phyloP scores from a whole-genome alignment of 2,888 invertebrate genomes.

The Abscondita cerata region DNA sequence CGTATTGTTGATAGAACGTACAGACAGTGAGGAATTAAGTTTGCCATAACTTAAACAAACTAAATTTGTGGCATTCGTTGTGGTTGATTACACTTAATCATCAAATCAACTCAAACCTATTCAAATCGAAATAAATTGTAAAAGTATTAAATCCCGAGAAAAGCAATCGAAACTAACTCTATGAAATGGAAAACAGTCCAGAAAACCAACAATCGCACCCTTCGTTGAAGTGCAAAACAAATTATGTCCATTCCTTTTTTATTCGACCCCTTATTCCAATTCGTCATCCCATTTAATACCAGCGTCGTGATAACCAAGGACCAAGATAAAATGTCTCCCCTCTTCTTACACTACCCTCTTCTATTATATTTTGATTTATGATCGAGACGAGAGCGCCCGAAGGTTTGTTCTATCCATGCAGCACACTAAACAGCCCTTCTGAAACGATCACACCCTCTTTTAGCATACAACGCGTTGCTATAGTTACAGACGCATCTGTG shows the following conservation, averaged over 20 bases:
- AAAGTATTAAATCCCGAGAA: too few species aligned
- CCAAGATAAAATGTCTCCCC: slow-evolving; percentile 29
- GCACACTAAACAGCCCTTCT: slow-evolving; percentile 33
- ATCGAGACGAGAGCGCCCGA: slow-evolving; percentile 37
- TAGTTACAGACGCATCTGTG: slow-evolving; percentile 52
- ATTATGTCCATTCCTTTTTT: slow-evolving; percentile 36
- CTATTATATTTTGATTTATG: slow-evolving; percentile 42
- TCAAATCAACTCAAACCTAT: too few species aligned
- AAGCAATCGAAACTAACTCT: too few species aligned
- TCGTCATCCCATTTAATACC: slow-evolving; percentile 36
- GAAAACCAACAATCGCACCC: slow-evolving; percentile 21
- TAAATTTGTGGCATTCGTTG: too few species aligned
- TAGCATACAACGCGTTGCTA: slow-evolving; percentile 48
- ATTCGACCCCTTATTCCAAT: slow-evolving; percentile 25
- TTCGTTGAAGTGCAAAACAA: slow-evolving; percentile 36
- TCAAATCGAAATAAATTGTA: too few species aligned
- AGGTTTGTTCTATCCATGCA: slow-evolving; percentile 38
- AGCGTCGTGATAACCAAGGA: slow-evolving; percentile 30
- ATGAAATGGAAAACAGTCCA: not conserved
- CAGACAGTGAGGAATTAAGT: too few species aligned
- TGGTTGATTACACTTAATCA: too few species aligned
- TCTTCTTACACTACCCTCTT: slow-evolving; percentile 32
- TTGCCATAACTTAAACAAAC: too few species aligned
- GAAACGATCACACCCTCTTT: slow-evolving; percentile 44
- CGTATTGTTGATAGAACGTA: too few species aligned